These are phyloP conservation scores for Psittacula cyanocephala DNA, from an alignment of 2,113 vertebrate genomes.

Conservation along the genomic window DNA sequence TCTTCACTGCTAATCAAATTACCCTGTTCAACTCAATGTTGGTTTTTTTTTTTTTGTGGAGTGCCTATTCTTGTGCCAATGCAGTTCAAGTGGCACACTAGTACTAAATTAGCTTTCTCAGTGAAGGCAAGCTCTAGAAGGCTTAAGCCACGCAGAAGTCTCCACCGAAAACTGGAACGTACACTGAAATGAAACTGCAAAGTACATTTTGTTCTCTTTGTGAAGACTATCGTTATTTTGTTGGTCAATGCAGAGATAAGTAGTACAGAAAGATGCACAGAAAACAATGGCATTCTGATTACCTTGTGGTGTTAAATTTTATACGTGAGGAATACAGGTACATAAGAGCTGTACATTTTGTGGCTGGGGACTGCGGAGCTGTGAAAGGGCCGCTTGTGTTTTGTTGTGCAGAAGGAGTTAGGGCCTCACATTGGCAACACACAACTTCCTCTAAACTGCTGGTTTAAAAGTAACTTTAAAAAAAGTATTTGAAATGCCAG, in stretches of 20 bases:
- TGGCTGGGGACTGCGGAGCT: background rate
- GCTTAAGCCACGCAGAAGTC: background rate
- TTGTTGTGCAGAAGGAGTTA: background rate
- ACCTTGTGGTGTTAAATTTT: fast-evolving
- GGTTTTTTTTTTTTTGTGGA: background rate
- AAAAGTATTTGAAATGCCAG: background rate
- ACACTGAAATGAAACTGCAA: background rate
- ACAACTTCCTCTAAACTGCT: slow-evolving; percentile 36
- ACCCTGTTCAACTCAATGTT: background rate
- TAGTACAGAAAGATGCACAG: background rate
- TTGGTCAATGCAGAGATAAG: background rate
- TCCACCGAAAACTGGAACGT: background rate
- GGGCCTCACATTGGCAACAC: background rate
- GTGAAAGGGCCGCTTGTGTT: background rate
- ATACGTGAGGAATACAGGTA: background rate
- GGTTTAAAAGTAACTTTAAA: background rate
- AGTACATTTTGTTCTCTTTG: background rate
- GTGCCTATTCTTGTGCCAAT: background rate
- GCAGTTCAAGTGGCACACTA: background rate
- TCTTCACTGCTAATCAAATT: background rate
- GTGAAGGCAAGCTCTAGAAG: background rate
- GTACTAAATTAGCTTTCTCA: background rate
- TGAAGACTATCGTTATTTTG: background rate
- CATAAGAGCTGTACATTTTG: background rate
- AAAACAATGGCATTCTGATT: background rate